Conservation (phyloP, 2,797 vertebrate species). For the Enoplosus armatus region DNA sequence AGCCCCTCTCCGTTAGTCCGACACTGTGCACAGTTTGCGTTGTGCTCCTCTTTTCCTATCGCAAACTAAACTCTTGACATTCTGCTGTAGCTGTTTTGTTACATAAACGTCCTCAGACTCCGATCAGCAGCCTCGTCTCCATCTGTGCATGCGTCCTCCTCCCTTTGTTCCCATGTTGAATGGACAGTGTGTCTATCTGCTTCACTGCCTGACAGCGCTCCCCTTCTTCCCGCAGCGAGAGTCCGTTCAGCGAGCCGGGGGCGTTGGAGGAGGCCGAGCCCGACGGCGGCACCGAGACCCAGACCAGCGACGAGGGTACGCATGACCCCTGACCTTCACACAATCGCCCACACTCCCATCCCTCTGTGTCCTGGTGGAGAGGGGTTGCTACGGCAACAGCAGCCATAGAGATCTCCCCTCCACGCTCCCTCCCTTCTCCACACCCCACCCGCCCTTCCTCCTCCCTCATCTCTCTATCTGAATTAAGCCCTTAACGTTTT, state of each 20-base stretch:
- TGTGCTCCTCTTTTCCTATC: not conserved
- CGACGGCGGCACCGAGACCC: slow-evolving; percentile 93
- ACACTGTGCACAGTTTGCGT: not conserved
- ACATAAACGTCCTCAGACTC: slow-evolving; percentile 13
- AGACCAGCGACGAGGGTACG: slow-evolving; percentile 97
- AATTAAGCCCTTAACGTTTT: slow-evolving; percentile 32
- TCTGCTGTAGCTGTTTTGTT: slow-evolving; percentile 10
- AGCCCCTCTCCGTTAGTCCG: not conserved
- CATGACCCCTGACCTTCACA: slow-evolving; percentile 68
- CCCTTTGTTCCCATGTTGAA: slow-evolving; percentile 58
- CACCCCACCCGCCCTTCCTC: not conserved
- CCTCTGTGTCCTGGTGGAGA: slow-evolving; percentile 58
- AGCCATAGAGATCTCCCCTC: slow-evolving; percentile 70
- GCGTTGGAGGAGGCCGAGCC: slow-evolving; percentile 95
- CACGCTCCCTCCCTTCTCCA: slow-evolving; percentile 21
- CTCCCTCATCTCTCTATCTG: slow-evolving; percentile 36
- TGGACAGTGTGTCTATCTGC: slow-evolving; percentile 27
- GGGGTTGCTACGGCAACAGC: slow-evolving; percentile 79
- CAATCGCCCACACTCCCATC: slow-evolving; percentile 41
- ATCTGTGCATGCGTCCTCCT: slow-evolving; percentile 39
- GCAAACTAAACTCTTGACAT: slow-evolving; percentile 17
- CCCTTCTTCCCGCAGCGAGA: slow-evolving; percentile 87
- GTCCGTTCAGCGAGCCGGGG: slow-evolving; percentile 97
- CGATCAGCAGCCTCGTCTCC: slow-evolving; percentile 33
- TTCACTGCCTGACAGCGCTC: slow-evolving; percentile 4